A percentile compares a stretch with the other conserved stretches of the same genome.
Conservation (phyloP, 2,113 vertebrate species). For the Arenaria interpres region DNA sequence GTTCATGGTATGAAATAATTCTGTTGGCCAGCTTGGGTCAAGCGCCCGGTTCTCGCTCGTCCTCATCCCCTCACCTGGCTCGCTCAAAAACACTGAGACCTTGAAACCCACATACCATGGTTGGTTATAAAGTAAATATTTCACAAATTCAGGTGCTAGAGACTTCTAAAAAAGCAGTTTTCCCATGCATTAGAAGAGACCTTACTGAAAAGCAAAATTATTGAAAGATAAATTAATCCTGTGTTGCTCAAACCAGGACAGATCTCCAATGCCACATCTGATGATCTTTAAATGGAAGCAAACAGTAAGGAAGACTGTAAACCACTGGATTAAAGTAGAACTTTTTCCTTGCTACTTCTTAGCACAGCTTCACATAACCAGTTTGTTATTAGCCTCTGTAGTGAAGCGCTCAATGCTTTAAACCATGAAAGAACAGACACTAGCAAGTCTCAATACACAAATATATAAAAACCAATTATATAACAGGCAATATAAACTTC, state of each 20-base stretch:
- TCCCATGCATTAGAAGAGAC: not conserved
- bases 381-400: not conserved
- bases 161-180: not conserved
- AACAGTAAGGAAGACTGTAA: not conserved
- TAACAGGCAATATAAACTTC: not conserved
- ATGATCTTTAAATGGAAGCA: not conserved
- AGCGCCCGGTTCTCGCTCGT: not conserved
- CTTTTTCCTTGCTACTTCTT: not conserved
- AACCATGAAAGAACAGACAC: not conserved
- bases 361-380: not conserved
- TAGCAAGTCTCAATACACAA: not conserved
- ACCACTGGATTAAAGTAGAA: not conserved
- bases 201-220: not conserved
- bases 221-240: not conserved
- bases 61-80: not conserved
- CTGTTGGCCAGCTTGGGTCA: not conserved
- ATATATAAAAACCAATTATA: not conserved
- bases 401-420: not conserved
- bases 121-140: not conserved
- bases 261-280: not conserved
- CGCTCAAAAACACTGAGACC: not conserved
- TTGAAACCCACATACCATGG: not conserved
- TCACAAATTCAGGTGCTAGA: not conserved
- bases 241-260: not conserved
- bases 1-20: not conserved